Base-by-base conservation (phyloP, 2,888 invertebrate species). In the Acanthopleura granulata region DNA sequence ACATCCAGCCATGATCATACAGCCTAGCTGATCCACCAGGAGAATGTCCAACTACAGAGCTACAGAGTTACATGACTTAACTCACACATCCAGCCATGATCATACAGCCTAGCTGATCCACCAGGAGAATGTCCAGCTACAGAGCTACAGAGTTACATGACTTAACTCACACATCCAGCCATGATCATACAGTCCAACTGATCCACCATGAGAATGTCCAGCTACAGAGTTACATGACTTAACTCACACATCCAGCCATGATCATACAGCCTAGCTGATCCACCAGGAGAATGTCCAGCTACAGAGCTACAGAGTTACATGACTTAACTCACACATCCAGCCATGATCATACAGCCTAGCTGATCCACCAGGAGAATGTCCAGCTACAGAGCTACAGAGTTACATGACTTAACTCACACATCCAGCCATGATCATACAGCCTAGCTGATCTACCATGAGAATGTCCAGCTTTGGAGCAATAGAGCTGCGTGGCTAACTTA, bases 201-300 rank as follows among this genome's bases (percentile, higher is more conserved):
- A 91, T 98, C 97, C 11, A 99, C 96, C 85, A 99, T 99, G 40
- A 99, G 91, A 0, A 95, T 95, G 90, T n/a, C 99, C 99, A 40
- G 40, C 40, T 40, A 40, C 22, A 40, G 40, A 40, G 40, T 6
- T 40, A 40, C 9, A 9, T 40, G 40, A 40, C 40, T 40, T 18
- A 29, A 87, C 90, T 86, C 80, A 91, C 91, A 84, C 90, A 90
- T 78, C 91, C 91, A 30, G 98, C 97, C 74, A 99, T 96, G 77
- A 99, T 95, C 95, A 99, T 98, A 89, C 97, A 97, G 18, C 99
- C 99, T 71, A 99, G 92, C 91, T 99, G 99, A 91, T 98, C 97
- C 11, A 99, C 96, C 85, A 99, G 99, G 40, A 99, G 91, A 0
- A 95, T 95, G 90, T 99, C 99, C 78, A 99, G 92, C 51, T 51